Percentiles rank a stretch among this genome's conserved stretches.
These are phyloP conservation scores for Panagrolaimus sp. DNA, from an alignment of 1,140 invertebrate genomes.

Conservation along the genomic window DNA sequence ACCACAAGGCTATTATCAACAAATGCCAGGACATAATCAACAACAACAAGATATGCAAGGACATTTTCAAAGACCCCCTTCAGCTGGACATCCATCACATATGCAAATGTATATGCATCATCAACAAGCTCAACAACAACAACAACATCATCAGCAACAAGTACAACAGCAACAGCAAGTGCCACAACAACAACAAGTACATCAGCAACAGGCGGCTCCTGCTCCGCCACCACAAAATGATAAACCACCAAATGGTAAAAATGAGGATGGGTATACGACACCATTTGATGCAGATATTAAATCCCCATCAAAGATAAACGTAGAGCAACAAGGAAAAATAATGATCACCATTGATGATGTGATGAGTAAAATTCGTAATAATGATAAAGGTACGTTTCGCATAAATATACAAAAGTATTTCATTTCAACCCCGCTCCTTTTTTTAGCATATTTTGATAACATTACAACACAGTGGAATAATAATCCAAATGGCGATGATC, in stretches of 20 bases:
- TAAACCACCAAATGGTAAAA: neutral
- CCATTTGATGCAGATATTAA: neutral
- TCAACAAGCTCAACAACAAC: neutral
- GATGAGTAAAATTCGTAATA: constrained; percentile 1
- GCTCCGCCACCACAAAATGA: neutral
- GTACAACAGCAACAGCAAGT: neutral
- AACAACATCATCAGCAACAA: neutral
- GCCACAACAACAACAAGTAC: neutral
- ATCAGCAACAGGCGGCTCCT: neutral
- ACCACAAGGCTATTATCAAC: neutral
- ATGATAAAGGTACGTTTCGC: neutral
- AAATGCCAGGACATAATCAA: neutral
- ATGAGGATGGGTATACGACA: neutral
- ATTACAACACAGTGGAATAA: neutral
- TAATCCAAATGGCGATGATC: neutral
- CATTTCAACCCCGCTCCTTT: too few species aligned
- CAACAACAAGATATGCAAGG: neutral
- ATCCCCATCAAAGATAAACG: neutral
- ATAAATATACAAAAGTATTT: neutral
- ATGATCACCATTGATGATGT: neutral
- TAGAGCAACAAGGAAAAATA: neutral
- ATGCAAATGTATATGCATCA: constrained; percentile 10
- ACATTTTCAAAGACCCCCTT: neutral
- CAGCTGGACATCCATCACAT: neutral
- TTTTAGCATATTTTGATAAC: constrained; percentile 8